Percentiles rank a stretch among this genome's conserved stretches.
Evolutionary conservation across 2,113 vertebrate genomes (phyloP).

Genomic region (Cochlearius cochlearius): DNA sequence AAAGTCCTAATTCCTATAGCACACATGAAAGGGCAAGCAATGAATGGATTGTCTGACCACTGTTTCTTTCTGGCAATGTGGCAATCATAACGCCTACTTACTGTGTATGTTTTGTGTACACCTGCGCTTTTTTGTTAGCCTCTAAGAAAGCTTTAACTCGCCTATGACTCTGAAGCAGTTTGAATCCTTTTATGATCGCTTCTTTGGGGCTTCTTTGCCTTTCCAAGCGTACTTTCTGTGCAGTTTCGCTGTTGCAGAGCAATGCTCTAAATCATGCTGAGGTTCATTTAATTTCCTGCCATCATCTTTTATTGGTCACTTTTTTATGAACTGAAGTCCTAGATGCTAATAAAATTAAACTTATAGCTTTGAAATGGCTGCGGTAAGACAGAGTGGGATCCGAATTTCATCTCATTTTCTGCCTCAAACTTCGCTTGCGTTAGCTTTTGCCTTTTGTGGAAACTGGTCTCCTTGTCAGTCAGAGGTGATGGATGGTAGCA

Average conservation of each 20-base stretch:
- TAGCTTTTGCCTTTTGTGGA: background rate
- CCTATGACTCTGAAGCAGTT: background rate
- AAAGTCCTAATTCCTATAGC: background rate
- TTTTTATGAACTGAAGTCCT: conserved; percentile 46
- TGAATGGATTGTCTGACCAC: background rate
- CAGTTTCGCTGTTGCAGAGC: background rate
- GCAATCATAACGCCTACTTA: background rate
- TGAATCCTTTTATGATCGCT: background rate
- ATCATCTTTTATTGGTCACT: conserved; percentile 50
- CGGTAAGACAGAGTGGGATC: background rate
- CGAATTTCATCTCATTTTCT: background rate
- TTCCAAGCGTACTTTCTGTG: background rate
- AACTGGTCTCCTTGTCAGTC: background rate
- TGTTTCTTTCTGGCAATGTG: background rate
- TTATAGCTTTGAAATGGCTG: conserved; percentile 2
- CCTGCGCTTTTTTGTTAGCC: background rate
- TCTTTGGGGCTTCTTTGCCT: background rate
- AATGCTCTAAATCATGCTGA: background rate
- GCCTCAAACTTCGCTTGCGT: background rate
- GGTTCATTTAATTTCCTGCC: conserved; percentile 54
- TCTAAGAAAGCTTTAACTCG: background rate
- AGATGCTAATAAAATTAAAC: conserved; percentile 43
- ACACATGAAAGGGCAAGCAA: background rate
- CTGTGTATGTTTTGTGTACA: background rate
- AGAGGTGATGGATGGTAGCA: background rate